A percentile compares a stretch with the other conserved stretches of the same genome.
Conservation (phyloP, 2,888 invertebrate genomes). For the Cryptocheilus praepositus region DNA sequence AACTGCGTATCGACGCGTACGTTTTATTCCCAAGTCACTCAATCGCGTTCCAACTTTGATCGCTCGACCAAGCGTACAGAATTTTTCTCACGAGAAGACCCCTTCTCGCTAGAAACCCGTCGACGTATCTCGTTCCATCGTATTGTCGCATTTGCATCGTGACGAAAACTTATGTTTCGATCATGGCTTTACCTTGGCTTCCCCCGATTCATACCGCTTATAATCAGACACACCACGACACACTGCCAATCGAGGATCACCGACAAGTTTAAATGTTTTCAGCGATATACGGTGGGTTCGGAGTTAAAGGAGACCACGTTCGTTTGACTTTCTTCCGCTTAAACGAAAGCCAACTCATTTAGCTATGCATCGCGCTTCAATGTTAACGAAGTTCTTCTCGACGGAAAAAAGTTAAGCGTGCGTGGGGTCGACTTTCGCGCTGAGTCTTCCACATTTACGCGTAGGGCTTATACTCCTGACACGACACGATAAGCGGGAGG, state of each 20-base stretch:
- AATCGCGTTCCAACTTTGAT: too few relatives aligned
- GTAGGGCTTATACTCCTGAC: conserved; percentile 49
- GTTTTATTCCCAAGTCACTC: conserved; percentile 14
- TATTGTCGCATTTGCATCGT: conserved; percentile 14
- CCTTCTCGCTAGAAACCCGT: too few relatives aligned
- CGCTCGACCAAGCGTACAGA: too few relatives aligned
- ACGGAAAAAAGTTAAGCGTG: too few relatives aligned
- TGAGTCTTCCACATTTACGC: neutral
- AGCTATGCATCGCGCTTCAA: too few relatives aligned
- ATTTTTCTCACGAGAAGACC: too few relatives aligned
- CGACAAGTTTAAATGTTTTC: conserved; percentile 28
- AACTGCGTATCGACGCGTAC: conserved; percentile 9
- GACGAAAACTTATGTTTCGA: conserved; percentile 30
- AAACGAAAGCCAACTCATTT: too few relatives aligned
- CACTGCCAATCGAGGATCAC: conserved; percentile 33
- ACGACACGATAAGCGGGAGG: neutral
- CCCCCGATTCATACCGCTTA: conserved; percentile 41
- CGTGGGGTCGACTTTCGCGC: too few relatives aligned
- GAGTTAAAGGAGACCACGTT: too few relatives aligned
- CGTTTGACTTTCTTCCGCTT: too few relatives aligned
- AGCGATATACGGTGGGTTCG: neutral
- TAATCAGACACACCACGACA: conserved; percentile 33
- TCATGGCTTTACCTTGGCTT: conserved; percentile 39
- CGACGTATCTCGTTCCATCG: too few relatives aligned
- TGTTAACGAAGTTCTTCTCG: too few relatives aligned